These are phyloP conservation scores for Trididemnum miniatum DNA, from an alignment of 23 tunicate species.

Conservation along the genomic window DNA sequence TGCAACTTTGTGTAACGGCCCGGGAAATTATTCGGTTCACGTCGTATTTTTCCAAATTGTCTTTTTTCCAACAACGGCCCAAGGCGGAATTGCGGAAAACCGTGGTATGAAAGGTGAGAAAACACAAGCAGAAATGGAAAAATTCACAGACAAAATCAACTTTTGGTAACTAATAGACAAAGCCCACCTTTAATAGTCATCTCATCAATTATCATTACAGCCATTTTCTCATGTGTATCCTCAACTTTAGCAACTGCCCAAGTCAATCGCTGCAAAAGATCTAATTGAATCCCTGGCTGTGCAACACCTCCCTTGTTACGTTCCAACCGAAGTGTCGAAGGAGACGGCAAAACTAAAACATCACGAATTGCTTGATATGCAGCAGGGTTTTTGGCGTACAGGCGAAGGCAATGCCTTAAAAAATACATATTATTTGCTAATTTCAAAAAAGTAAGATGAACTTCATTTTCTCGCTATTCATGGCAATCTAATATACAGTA, in stretches of 20 bases:
- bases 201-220: not conserved
- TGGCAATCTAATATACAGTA: not conserved
- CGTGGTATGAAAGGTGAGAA: not conserved
- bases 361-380: not conserved
- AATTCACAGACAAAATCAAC: not conserved
- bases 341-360: not conserved
- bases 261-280: not conserved
- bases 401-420: not conserved
- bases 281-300: not conserved
- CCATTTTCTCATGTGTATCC: not conserved
- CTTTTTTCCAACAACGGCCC: not conserved
- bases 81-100: not conserved
- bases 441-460: not conserved
- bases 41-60: not conserved
- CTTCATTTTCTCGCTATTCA: not conserved
- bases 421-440: not conserved
- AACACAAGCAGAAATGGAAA: not conserved
- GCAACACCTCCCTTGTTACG: not conserved
- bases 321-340: not conserved
- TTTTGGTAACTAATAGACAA: not conserved
- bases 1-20: conserved; percentile 1
- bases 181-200: not conserved
- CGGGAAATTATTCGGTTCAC: not conserved
- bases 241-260: not conserved
- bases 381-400: not conserved